Percentiles rank a stretch among this genome's conserved stretches.
phyloP scores from a whole-genome alignment of 1,140 invertebrate genomes.

The Drosophila nigromelanica region DNA sequence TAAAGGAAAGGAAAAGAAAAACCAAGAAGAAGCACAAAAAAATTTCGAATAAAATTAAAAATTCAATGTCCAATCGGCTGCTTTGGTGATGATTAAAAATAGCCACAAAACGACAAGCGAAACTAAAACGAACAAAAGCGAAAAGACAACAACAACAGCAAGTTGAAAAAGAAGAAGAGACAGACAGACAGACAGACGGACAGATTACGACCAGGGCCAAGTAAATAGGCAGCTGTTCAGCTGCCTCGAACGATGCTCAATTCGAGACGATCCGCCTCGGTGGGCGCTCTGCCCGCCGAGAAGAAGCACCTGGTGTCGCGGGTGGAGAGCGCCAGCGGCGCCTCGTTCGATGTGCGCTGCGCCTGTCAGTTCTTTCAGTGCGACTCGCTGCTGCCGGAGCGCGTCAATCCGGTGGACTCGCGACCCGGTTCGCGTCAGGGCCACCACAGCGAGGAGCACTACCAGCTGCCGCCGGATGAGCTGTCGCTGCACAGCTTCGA shows the following conservation, averaged over 20 bases:
- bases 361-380: conserved; percentile 93
- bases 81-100: conserved; percentile 77
- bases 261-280: conserved; percentile 86
- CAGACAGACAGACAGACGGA: not conserved
- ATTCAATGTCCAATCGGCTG: conserved; percentile 74
- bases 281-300: conserved; percentile 86
- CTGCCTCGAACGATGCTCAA: conserved; percentile 58
- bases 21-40: not conserved
- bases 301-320: conserved; percentile 86
- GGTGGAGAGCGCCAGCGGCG: conserved; percentile 87
- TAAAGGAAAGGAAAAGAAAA: conserved; percentile 50
- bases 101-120: conserved; percentile 62
- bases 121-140: conserved; percentile 63
- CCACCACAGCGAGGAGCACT: conserved; percentile 71
- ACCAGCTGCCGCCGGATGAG: conserved; percentile 53
- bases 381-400: conserved; percentile 90
- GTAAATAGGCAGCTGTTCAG: conserved; percentile 58
- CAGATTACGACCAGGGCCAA: conserved; percentile 60
- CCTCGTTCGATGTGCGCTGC: conserved; percentile 91
- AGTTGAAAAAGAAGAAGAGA: not conserved
- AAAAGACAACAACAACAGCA: conserved; percentile 12
- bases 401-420: conserved; percentile 87
- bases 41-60: conserved; percentile 44
- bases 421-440: conserved; percentile 85
- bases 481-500: conserved; percentile 68